Evolutionary conservation across 1,140 invertebrate species (phyloP), one percentile per base, ranked within the genome.

Genomic region (Tetramorium simillimum): DNA sequence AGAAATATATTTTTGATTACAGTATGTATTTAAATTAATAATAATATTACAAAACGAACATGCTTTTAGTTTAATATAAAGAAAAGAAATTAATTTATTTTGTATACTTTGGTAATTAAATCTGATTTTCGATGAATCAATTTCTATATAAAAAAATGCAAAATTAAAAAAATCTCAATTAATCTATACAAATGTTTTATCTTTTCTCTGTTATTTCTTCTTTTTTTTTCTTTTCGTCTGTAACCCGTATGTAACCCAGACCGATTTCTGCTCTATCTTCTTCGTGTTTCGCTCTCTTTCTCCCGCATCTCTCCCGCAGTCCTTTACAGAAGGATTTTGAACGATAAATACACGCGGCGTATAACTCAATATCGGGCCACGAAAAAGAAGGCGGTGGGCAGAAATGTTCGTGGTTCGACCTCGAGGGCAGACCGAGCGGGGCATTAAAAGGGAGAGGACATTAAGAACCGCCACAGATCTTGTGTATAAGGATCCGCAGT

Each of bases 381-480:
- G 90, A 93, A 92, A 92, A 93, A 92, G 91, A 84, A 92, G 91
- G 87, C 92, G 91, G 92, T 82, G 53, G 85, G 93, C 93, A 94
- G 94, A 95, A 94, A 95, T 95, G 93, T 94, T 93, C 81, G 91
- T 88, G 92, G 91, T 93, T 93, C 93, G 94, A 95, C 94, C 94
- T 94, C 93, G 94, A 94, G 94, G 93, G 93, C 94, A 95, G 87
- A 51, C 87, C 53, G 81, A 93, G 92, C 92, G 91, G 91, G 92
- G 92, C 94, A 94, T 94, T 95, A 95, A 95, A 95, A 94, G 93
- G 94, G 92, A 94, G 93, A 95, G 94, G 93, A 95, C 94, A 95
- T 95, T 95, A 94, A 95, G 94, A 95, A 94, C 94, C 93, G 93
- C 93, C 93, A 93, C 93, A 93, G 94, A 94, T 94, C 94, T 93